Percentiles rank a stretch among this genome's conserved stretches.
These are phyloP conservation scores for Notamacropus eugenii DNA, from an alignment of 2,797 vertebrate species.

Conservation along the genomic window DNA sequence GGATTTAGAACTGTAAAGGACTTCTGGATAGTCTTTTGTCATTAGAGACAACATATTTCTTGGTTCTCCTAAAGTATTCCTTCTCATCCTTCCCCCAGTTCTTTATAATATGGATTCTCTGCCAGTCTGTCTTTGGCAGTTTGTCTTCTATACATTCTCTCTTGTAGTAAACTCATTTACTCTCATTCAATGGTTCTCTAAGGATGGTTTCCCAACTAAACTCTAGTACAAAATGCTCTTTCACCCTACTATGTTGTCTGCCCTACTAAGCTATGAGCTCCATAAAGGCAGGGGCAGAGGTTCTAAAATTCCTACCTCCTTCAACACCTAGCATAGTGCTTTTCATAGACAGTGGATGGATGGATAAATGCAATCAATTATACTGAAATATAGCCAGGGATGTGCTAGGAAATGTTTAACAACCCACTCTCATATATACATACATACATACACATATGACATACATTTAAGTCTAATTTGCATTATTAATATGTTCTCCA, in stretches of 20 bases:
- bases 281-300: background rate
- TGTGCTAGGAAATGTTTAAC: background rate
- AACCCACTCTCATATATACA: too few species aligned
- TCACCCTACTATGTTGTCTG: background rate
- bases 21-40: background rate
- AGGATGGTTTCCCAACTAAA: background rate
- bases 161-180: background rate
- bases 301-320: background rate
- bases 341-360: background rate
- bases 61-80: background rate
- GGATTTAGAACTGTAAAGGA: background rate
- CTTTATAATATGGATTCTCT: background rate
- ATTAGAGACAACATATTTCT: background rate
- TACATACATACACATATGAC: too few species aligned
- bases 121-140: background rate
- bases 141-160: background rate
- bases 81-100: background rate
- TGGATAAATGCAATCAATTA: background rate
- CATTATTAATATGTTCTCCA: background rate
- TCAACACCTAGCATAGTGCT: background rate
- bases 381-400: background rate
- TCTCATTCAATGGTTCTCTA: background rate
- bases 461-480: background rate
- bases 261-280: background rate
- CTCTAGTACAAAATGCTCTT: background rate